A percentile compares a stretch with the other conserved stretches of the same genome.
These are phyloP conservation scores for Macrobrachium rosenbergii DNA, from an alignment of 1,140 invertebrate genomes.

Conservation along the genomic window DNA sequence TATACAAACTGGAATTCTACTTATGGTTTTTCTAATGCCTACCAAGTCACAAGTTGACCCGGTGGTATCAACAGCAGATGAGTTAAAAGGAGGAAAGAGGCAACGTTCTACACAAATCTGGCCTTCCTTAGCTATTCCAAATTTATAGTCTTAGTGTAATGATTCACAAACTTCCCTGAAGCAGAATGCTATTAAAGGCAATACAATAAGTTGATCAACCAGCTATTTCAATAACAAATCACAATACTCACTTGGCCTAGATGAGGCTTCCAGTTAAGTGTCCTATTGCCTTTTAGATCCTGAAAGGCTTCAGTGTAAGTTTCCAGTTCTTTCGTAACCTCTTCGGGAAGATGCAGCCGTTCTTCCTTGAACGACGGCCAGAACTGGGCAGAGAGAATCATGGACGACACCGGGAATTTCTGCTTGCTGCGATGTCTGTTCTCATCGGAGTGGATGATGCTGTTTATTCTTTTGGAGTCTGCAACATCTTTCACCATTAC, in stretches of 20 bases:
- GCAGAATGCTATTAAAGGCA: too few species aligned
- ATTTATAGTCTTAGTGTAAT: too few species aligned
- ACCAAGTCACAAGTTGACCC: too few species aligned
- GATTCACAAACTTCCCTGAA: too few species aligned
- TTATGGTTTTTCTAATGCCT: too few species aligned
- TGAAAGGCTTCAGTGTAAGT: conserved; percentile 94
- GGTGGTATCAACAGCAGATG: too few species aligned
- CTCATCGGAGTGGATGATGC: conserved; percentile 82
- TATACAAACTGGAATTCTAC: too few species aligned
- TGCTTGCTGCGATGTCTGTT: conserved; percentile 49
- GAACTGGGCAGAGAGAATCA: conserved; percentile 98
- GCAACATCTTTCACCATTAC: conserved; percentile 98
- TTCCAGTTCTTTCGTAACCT: conserved; percentile 85
- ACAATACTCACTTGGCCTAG: conserved; percentile 78
- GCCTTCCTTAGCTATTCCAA: too few species aligned
- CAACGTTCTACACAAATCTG: too few species aligned
- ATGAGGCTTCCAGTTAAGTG: conserved; percentile 93
- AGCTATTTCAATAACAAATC: neutral
- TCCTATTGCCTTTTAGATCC: conserved; percentile 90
- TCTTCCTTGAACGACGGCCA: conserved; percentile 98
- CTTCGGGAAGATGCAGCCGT: conserved; percentile 86
- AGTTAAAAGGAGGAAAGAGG: too few species aligned
- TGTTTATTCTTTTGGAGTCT: conserved; percentile 81
- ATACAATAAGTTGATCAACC: too few species aligned
- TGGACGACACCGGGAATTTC: conserved; percentile 80